Evolutionary conservation across 2,888 invertebrate species (phyloP), one percentile per base, ranked within the genome.

Genomic region (Eilema griseolum): DNA sequence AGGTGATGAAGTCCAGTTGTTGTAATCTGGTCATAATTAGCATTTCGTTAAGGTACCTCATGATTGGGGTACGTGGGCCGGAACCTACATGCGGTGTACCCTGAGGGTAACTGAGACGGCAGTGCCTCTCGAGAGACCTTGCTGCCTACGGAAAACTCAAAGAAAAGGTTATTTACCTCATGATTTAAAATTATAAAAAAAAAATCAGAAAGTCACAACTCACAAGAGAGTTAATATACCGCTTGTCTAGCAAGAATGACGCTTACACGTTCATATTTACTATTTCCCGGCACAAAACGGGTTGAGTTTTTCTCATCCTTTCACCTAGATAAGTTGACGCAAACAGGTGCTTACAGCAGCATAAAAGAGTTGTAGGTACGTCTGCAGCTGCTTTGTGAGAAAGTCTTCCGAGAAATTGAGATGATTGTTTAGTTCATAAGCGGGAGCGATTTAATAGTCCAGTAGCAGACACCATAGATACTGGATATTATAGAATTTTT

Each of bases 361-460:
- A 69, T 71, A 70, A 74, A 66, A 72, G 67, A 73, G 72, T 70
- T 69, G 74, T 62, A 61, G 61, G 56, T 56, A 57, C 24, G 37
- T 66, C 20, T 66, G 66, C 57, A 67, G 56, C 63, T 62, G 72
- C 61, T 75, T 80, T 79, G 83, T 77, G 78, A 78, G 80, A 85
- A 83, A 81, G 79, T 77, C 66, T 82, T 78, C 77, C 75, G 56
- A 67, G 81, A 83, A 77, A 65, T 62, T 61, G 61, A 71, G 23
- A 14, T n/a, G 61, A 5, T 16, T 46, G 37, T 31, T 41, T 64
- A 73, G 57, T 33, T 67, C 24, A 69, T 41, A 71, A 67, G 71
- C 67, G 37, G 23, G 26, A 71, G 69, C 66, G 66, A 31, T 57
- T 61, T 46, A 16, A 20, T 11, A 12, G 7, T 12, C 16, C n/a